phyloP scores from a whole-genome alignment of 1,140 invertebrate genomes.

The Drosophila pallidifrons region DNA sequence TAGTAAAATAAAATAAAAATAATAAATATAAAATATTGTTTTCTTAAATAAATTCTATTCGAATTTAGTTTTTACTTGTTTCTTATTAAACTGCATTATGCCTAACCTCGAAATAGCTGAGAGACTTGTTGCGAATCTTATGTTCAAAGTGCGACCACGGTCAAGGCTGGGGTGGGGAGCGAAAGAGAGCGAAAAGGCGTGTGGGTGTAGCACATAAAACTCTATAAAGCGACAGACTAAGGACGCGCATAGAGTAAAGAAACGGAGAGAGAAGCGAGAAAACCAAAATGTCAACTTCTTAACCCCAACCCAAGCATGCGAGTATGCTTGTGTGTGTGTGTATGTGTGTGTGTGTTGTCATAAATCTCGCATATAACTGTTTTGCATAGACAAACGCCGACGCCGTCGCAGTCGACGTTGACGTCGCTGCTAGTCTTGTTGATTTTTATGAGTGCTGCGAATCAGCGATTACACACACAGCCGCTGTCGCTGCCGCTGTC shows the following conservation, averaged over 20 bases:
- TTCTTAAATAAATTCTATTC: no score
- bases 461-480: slow-evolving; percentile 26
- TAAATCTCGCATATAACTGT: slow-evolving; percentile 64
- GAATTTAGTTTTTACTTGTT: not conserved
- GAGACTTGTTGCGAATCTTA: slow-evolving; percentile 38
- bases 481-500: not conserved
- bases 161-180: not conserved
- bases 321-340: slow-evolving; percentile 10
- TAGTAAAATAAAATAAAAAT: no score
- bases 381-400: slow-evolving; percentile 47
- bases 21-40: no score
- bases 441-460: slow-evolving; percentile 54
- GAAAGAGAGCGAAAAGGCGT: not conserved
- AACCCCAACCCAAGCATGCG: slow-evolving; percentile 36
- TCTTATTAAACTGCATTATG: not conserved
- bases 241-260: slow-evolving; percentile 1
- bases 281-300: slow-evolving; percentile 68
- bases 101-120: slow-evolving; percentile 39
- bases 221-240: slow-evolving; percentile 19
- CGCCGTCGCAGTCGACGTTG: not conserved
- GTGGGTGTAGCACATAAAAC: slow-evolving; percentile 46
- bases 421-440: slow-evolving; percentile 9
- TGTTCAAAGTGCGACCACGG: slow-evolving; percentile 38
- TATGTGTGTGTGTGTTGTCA: slow-evolving; percentile 42
- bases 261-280: not conserved